These are phyloP conservation scores for Eufriesea mexicana DNA, from an alignment of 1,140 invertebrate genomes.

Conservation along the genomic window DNA sequence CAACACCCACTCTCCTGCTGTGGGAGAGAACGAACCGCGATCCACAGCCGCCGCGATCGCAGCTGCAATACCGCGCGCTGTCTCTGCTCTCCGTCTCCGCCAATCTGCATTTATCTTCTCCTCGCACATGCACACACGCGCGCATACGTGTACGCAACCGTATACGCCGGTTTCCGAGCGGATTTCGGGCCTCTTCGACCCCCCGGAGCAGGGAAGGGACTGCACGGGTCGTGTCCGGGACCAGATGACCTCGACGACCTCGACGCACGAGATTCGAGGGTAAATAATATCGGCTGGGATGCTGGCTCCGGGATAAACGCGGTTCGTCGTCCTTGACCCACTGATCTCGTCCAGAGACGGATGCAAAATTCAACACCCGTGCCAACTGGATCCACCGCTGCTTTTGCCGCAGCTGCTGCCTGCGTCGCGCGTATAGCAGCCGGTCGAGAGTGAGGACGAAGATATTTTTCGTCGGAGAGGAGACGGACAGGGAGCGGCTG, in stretches of 20 bases:
- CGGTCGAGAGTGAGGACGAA: neutral
- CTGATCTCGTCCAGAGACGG: constrained; percentile 34
- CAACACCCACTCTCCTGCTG: constrained; percentile 63
- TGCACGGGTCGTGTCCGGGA: too few species aligned
- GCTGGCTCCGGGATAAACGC: neutral
- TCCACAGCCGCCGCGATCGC: constrained; percentile 13
- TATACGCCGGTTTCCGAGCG: neutral
- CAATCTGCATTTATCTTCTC: too few species aligned
- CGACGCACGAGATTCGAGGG: constrained; percentile 25
- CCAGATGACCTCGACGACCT: constrained; percentile 19
- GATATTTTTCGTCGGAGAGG: neutral
- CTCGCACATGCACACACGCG: too few species aligned
- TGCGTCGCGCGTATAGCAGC: too few species aligned
- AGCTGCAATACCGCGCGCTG: neutral
- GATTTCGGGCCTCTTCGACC: neutral
- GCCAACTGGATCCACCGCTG: neutral
- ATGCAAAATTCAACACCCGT: constrained; percentile 26
- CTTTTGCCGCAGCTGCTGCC: too few species aligned
- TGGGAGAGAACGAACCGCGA: constrained; percentile 57
- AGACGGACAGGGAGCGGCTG: too few species aligned
- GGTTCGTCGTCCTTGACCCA: constrained; percentile 30
- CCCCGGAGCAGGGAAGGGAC: too few species aligned
- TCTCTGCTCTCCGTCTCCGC: neutral
- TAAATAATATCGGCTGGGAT: constrained; percentile 25
- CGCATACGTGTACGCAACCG: too few species aligned